These are phyloP conservation scores for Cataglyphis altisquamis DNA, from an alignment of 2,888 invertebrate genomes.

Conservation along the genomic window DNA sequence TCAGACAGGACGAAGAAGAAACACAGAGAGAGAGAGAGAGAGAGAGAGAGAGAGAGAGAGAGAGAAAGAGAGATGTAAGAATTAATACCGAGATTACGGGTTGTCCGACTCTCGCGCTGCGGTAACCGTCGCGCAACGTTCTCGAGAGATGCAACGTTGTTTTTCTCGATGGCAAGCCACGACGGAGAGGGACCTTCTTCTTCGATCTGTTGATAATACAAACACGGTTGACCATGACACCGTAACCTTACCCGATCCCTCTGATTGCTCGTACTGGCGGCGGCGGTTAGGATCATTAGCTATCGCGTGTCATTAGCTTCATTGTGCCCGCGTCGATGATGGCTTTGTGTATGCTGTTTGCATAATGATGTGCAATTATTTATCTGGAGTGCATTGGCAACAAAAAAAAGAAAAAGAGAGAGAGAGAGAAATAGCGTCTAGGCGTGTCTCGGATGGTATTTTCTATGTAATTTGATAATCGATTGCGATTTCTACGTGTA, in stretches of 20 bases:
- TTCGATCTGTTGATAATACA: constrained; percentile 71
- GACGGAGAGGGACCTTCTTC: constrained; percentile 56
- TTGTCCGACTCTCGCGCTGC: constrained; percentile 51
- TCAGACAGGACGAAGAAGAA: background rate
- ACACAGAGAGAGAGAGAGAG: constrained; percentile 9
- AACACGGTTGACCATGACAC: constrained; percentile 83
- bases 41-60: constrained; percentile 18
- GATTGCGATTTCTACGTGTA: constrained; percentile 12
- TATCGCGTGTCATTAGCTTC: constrained; percentile 76
- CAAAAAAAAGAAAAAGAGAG: constrained; percentile 10
- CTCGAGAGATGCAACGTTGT: constrained; percentile 27
- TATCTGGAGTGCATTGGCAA: constrained; percentile 77
- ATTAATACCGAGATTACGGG: constrained; percentile 74
- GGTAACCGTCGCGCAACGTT: constrained; percentile 49
- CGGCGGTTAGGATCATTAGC: constrained; percentile 73
- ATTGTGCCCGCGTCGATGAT: constrained; percentile 74
- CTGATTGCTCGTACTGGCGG: constrained; percentile 74
- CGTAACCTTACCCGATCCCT: constrained; percentile 81
- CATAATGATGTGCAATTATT: constrained; percentile 80
- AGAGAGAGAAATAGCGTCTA: background rate
- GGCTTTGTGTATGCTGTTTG: constrained; percentile 71
- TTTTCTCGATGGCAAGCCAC: constrained; percentile 48
- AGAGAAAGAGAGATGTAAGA: constrained; percentile 10
- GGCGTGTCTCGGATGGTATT: constrained; percentile 37
- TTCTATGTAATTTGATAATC: constrained; percentile 16